Conservation (phyloP, 2,888 invertebrate genomes). For the Scelioninae gen. 2 region DNA sequence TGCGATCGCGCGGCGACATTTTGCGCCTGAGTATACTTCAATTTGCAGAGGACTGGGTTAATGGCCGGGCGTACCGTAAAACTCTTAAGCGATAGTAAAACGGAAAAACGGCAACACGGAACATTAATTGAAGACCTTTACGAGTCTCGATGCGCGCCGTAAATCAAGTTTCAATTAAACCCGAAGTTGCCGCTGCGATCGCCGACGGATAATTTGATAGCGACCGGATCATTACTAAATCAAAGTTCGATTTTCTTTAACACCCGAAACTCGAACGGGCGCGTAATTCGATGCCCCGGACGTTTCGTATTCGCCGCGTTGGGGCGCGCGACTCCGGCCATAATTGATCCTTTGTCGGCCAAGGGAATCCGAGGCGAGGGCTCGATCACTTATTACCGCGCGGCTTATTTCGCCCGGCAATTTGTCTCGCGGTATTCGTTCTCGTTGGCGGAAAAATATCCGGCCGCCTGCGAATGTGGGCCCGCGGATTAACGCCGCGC, state of each 20-base stretch:
- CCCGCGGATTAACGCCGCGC: too few species aligned
- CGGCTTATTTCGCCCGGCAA: constrained; percentile 7
- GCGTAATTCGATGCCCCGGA: constrained; percentile 29
- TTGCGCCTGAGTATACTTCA: too few species aligned
- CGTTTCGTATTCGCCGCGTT: constrained; percentile 32
- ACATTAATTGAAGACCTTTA: constrained; percentile 24
- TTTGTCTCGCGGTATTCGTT: constrained; percentile 42
- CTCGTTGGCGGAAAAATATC: neutral
- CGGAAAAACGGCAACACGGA: constrained; percentile 19
- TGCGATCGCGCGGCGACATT: neutral
- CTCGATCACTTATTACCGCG: constrained; percentile 14
- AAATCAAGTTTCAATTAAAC: constrained; percentile 40
- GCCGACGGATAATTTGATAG: constrained; percentile 32
- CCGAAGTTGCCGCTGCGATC: constrained; percentile 22
- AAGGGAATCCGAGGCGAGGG: constrained; percentile 43
- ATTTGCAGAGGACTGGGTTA: neutral
- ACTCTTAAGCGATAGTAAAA: constrained; percentile 27
- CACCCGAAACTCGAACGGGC: constrained; percentile 32
- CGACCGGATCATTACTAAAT: constrained; percentile 36
- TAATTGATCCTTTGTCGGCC: constrained; percentile 40
- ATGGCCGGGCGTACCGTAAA: constrained; percentile 16
- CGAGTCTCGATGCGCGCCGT: constrained; percentile 10
- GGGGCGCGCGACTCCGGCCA: constrained; percentile 2
- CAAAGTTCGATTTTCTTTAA: constrained; percentile 48
- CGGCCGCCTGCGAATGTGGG: too few species aligned